Conservation (phyloP, 2,888 invertebrate species). For the Caenorhabditis afra region DNA sequence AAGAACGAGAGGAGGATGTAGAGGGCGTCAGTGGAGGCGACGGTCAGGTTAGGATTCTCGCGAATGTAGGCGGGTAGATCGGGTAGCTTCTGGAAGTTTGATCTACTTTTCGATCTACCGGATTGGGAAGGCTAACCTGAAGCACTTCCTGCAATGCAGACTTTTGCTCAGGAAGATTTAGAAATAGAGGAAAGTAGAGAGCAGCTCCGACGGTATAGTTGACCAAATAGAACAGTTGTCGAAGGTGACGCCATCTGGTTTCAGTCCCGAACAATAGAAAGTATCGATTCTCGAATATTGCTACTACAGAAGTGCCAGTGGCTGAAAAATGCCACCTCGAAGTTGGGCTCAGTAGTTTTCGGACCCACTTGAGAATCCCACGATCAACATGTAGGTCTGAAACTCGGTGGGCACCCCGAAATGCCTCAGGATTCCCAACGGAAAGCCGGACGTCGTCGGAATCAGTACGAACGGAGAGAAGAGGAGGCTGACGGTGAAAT, state of each 20-base stretch:
- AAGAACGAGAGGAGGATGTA: no score
- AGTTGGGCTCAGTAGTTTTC: background rate
- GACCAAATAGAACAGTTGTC: background rate
- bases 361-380: no score
- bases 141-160: background rate
- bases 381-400: background rate
- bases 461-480: constrained; percentile 15
- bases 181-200: no score
- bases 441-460: constrained; percentile 24
- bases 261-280: background rate
- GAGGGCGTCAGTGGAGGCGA: no score
- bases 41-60: no score
- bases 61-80: no score
- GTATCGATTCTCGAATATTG: constrained; percentile 3
- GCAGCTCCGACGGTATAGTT: background rate
- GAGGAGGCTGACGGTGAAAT: constrained; percentile 13
- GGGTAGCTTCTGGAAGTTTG: no score
- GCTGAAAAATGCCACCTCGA: background rate
- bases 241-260: background rate
- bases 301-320: background rate
- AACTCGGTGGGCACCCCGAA: constrained; percentile 2
- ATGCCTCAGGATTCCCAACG: constrained; percentile 5
- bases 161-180: constrained; percentile 5
- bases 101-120: no score
- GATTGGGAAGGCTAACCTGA: background rate